Percentiles rank a stretch among this genome's conserved stretches.
phyloP scores from a whole-genome alignment of 64 coral and sea anemone genomes.

The Platygyra sinensis region DNA sequence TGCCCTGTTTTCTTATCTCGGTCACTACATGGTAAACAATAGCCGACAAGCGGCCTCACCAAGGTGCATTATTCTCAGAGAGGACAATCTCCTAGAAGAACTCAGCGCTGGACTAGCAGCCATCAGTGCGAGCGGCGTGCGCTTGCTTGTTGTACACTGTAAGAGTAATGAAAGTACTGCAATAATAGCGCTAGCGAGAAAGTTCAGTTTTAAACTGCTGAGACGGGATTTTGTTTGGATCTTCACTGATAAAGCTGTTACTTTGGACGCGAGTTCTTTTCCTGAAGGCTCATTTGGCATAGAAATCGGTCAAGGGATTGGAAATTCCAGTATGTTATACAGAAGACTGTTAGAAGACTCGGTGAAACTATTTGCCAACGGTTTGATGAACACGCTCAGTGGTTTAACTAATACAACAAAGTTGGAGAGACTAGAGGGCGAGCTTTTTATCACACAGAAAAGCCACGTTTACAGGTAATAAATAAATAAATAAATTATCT shows the following conservation, averaged over 20 bases:
- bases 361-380: slow-evolving; percentile 20
- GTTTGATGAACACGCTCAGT: background rate
- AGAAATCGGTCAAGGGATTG: slow-evolving; percentile 10
- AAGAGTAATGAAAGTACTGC: slow-evolving; percentile 8
- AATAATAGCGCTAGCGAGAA: slow-evolving; percentile 50
- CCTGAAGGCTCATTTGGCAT: slow-evolving; percentile 75
- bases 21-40: slow-evolving; percentile 39
- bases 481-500: background rate
- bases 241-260: slow-evolving; percentile 68
- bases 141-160: slow-evolving; percentile 62
- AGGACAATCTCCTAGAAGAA: slow-evolving; percentile 7
- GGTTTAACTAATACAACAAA: background rate
- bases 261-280: slow-evolving; percentile 20
- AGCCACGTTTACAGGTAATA: slow-evolving; percentile 23
- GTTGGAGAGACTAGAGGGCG: background rate
- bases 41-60: slow-evolving; percentile 1
- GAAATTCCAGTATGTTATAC: slow-evolving; percentile 3
- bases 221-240: slow-evolving; percentile 67
- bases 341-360: slow-evolving; percentile 37
- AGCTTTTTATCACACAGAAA: slow-evolving; percentile 8
- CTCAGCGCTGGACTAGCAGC: slow-evolving; percentile 52
- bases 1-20: slow-evolving; percentile 53
- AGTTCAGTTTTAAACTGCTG: slow-evolving; percentile 42
- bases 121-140: slow-evolving; percentile 63
- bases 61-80: slow-evolving; percentile 48